A percentile compares a stretch with the other conserved stretches of the same genome.
Evolutionary conservation across 2,888 invertebrate genomes (phyloP).

Genomic region (Hydropsyche betteni): DNA sequence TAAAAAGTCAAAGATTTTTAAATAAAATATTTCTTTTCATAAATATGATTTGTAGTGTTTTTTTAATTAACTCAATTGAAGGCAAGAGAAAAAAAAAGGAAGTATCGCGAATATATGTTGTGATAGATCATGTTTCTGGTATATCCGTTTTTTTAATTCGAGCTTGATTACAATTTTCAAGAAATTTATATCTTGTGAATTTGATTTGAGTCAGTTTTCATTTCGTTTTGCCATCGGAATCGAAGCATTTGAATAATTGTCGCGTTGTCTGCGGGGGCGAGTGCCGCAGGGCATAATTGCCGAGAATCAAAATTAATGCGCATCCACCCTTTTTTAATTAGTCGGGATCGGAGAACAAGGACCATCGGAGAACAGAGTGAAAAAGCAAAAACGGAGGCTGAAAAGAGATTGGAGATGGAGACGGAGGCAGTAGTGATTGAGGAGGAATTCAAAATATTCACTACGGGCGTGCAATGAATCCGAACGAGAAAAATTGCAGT

Average conservation of each 20-base stretch:
- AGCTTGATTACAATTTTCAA: too few relatives aligned
- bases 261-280: not conserved
- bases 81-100: too few relatives aligned
- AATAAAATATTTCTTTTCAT: too few relatives aligned
- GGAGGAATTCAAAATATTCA: conserved; percentile 33
- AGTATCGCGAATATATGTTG: too few relatives aligned
- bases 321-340: conserved; percentile 43
- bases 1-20: too few relatives aligned
- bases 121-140: too few relatives aligned
- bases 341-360: conserved; percentile 1
- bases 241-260: conserved; percentile 13
- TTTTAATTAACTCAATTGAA: too few relatives aligned
- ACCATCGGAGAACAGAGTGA: conserved; percentile 8
- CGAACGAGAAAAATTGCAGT: conserved; percentile 46
- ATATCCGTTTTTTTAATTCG: too few relatives aligned
- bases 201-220: not conserved
- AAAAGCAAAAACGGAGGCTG: not conserved
- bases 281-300: conserved; percentile 25
- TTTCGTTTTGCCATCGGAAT: not conserved
- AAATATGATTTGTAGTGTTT: too few relatives aligned
- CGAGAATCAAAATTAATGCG: conserved; percentile 37
- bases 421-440: conserved; percentile 26
- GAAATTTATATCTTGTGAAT: too few relatives aligned
- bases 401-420: not conserved
- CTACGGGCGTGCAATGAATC: conserved; percentile 43